Base-by-base conservation (phyloP, 2,888 invertebrate species). In the Sipha maydis region DNA sequence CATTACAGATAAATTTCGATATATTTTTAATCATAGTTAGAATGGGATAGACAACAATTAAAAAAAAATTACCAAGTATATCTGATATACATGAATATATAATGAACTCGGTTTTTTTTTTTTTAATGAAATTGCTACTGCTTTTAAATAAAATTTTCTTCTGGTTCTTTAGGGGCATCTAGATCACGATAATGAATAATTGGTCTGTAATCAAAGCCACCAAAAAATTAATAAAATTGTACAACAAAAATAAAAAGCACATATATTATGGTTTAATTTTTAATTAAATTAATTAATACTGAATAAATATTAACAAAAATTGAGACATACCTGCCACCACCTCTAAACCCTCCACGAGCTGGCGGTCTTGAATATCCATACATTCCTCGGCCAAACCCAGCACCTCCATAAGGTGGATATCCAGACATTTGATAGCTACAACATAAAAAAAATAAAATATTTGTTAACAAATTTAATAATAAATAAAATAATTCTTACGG, bases 171-270 rank as follows among this genome's bases (percentile, higher is more conserved):
- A 90, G 97, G 97, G 90, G 97, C 97, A 93, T 97, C 97, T 93
- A 97, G 94, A 93, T 97, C 97, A 92, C 97, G 94, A 93, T 97
- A 97, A 93, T 97, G 97, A 92, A 97, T 96, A 92, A 97, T 95
- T 91, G 97, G 96, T 92, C 97, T 95, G 93, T 95, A 96, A 92
- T 97, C 97, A 91, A 94, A 94, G 92, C 94, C 95, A 71, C 94
- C 94, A 76, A 80, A 61, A 76, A 84, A 82, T 78, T 73, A 69
- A 75, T 28, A 34, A 5, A 83, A 25, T 48, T 9, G 48, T 48
- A 11, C 11, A 21, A 61, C 19, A 61, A 61, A 25, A 61, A 61
- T 21, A 61, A 0, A 7, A 25, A 61, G 3, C 21, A 61, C 1
- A 61, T 21, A 56, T 41, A 1, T 48, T 0, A 48, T 48, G 14